phyloP scores from a whole-genome alignment of 2,888 invertebrate genomes.

The Rotaria macrura region DNA sequence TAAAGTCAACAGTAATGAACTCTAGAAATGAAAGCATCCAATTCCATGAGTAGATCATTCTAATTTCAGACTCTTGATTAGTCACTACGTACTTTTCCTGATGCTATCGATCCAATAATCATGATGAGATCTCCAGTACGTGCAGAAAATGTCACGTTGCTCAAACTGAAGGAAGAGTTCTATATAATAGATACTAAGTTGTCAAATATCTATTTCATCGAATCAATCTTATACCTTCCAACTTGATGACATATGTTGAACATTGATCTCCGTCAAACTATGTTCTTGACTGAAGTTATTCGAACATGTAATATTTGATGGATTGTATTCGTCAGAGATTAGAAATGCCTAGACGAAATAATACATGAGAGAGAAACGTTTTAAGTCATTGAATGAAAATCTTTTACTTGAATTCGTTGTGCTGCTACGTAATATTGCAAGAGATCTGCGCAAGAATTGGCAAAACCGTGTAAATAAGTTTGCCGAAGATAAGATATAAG shows the following conservation, averaged over 20 bases:
- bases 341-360: background rate
- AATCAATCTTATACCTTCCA: background rate
- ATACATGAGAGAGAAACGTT: background rate
- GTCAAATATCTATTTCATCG: too few species aligned
- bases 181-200: too few species aligned
- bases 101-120: slow-evolving; percentile 77
- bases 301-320: too few species aligned
- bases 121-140: slow-evolving; percentile 57
- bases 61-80: background rate
- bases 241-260: background rate
- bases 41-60: too few species aligned
- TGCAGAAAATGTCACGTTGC: slow-evolving; percentile 45
- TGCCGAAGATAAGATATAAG: background rate
- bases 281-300: background rate
- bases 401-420: background rate
- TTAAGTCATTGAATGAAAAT: too few species aligned
- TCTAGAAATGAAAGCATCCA: slow-evolving; percentile 37
- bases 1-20: slow-evolving; percentile 54
- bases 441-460: background rate
- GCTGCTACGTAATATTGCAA: background rate
- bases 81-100: slow-evolving; percentile 68
- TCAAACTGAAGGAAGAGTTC: slow-evolving; percentile 36
- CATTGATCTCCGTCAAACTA: background rate
- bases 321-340: background rate
- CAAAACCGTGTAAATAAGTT: background rate